phyloP scores from a whole-genome alignment of 2,888 invertebrate species.

The Bursaphelenchus okinawaensis region DNA sequence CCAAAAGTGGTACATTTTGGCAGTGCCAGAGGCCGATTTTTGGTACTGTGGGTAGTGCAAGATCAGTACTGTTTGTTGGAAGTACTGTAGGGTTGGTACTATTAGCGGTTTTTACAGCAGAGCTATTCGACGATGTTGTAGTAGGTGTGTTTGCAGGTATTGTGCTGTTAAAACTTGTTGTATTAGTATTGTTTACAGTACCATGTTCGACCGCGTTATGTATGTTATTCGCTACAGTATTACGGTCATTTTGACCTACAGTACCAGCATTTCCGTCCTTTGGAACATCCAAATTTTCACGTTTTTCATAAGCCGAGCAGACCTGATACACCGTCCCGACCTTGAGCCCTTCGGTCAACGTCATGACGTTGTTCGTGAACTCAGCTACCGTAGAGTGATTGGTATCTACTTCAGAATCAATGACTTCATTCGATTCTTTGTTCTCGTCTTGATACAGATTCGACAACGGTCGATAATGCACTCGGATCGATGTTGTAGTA shows the following conservation, averaged over 20 bases:
- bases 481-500: not conserved
- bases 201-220: too few species aligned
- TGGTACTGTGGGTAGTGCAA: not conserved
- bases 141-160: not conserved
- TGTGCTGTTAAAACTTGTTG: not conserved
- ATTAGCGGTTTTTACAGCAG: too few species aligned
- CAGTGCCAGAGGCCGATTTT: constrained; percentile 18
- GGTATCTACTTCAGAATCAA: not conserved
- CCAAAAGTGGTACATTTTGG: constrained; percentile 2
- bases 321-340: constrained; percentile 17
- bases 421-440: constrained; percentile 1
- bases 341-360: not conserved
- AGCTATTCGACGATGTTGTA: not conserved
- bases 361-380: constrained; percentile 1
- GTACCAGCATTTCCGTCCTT: not conserved
- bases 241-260: not conserved
- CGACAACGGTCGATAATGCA: constrained; percentile 6
- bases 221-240: not conserved
- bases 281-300: too few species aligned
- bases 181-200: too few species aligned
- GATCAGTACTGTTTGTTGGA: too few species aligned
- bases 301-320: constrained; percentile 20
- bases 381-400: not conserved
- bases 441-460: not conserved
- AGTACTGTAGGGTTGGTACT: too few species aligned